Evolutionary conservation across 2,888 invertebrate genomes (phyloP).

Genomic region (Acrobasis repandana): DNA sequence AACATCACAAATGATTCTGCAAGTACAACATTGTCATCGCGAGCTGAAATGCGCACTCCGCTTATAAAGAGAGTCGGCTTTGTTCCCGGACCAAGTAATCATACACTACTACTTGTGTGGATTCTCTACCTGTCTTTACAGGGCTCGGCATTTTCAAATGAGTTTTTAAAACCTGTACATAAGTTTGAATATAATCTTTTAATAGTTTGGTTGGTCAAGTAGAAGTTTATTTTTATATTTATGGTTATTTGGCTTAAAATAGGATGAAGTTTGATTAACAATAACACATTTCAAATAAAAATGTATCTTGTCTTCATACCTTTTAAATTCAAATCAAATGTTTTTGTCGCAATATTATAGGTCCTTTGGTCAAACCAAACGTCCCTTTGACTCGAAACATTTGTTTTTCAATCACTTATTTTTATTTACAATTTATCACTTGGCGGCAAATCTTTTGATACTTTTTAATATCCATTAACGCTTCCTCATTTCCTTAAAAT

Average conservation of each 20-base stretch:
- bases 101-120: conserved; percentile 52
- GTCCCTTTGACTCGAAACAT: too few relatives aligned
- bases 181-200: too few relatives aligned
- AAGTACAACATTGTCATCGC: conserved; percentile 6
- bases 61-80: conserved; percentile 57
- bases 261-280: too few relatives aligned
- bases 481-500: conserved; percentile 13
- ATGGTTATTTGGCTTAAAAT: too few relatives aligned
- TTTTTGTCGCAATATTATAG: too few relatives aligned
- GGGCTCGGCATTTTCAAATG: conserved; percentile 13
- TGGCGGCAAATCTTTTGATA: conserved; percentile 2
- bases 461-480: conserved; percentile 17
- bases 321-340: too few relatives aligned
- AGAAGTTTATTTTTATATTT: too few relatives aligned
- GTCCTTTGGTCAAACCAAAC: too few relatives aligned
- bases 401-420: background rate
- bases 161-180: background rate
- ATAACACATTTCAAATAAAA: too few relatives aligned
- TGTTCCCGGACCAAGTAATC: conserved; percentile 57
- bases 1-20: too few relatives aligned
- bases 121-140: conserved; percentile 27
- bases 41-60: conserved; percentile 10
- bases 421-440: conserved; percentile 1
- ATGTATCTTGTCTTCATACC: too few relatives aligned
- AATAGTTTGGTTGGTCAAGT: too few relatives aligned